Percentiles rank a stretch among this genome's conserved stretches.
Evolutionary conservation across 2,113 vertebrate genomes (phyloP).

Genomic region (Tympanuchus pallidicinctus): DNA sequence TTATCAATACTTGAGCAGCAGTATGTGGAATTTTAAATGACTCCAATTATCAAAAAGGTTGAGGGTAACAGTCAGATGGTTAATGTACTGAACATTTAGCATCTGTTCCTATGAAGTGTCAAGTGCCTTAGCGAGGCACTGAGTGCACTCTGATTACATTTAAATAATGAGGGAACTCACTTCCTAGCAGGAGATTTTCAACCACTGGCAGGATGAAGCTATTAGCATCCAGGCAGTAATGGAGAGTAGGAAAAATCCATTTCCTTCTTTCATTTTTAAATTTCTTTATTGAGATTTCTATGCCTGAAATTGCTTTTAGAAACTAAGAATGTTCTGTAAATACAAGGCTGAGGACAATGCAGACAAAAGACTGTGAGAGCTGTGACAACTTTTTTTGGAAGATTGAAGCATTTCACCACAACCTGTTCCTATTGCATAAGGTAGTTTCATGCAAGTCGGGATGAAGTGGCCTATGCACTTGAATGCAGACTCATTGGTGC

Average conservation of each 20-base stretch:
- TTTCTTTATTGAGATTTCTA: background rate
- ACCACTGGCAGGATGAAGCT: constrained; percentile 15
- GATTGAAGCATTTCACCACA: background rate
- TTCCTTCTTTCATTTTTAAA: background rate
- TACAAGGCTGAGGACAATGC: background rate
- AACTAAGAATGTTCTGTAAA: background rate
- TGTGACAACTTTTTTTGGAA: background rate
- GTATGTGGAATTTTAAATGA: constrained; percentile 30
- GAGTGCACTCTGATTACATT: constrained; percentile 61
- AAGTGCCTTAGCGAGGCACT: constrained; percentile 38
- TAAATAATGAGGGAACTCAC: constrained; percentile 38
- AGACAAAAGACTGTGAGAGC: background rate
- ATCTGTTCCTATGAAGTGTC: constrained; percentile 44
- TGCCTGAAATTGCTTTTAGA: background rate
- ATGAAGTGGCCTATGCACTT: background rate
- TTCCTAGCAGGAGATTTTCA: constrained; percentile 48
- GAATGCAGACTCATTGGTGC: background rate
- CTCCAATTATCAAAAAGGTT: constrained; percentile 8
- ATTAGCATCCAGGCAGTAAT: constrained; percentile 51
- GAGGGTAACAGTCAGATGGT: constrained; percentile 24
- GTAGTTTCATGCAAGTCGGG: background rate
- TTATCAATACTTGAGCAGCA: constrained; percentile 41
- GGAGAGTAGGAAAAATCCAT: constrained; percentile 37
- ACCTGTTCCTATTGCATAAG: background rate
- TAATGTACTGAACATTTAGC: constrained; percentile 60